phyloP scores from a whole-genome alignment of 2,113 vertebrate species.

The Sialia sialis region DNA sequence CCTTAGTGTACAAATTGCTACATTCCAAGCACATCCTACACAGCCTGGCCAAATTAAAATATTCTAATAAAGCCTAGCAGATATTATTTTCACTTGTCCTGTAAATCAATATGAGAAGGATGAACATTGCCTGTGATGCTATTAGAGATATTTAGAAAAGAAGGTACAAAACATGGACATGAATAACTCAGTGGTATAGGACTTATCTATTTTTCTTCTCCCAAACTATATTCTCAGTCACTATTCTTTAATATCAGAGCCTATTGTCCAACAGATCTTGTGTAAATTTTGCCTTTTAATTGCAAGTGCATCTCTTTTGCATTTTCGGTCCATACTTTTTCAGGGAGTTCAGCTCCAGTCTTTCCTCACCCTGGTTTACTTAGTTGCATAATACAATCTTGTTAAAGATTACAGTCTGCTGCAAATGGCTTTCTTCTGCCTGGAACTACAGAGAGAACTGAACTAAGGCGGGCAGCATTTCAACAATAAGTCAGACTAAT shows the following conservation, averaged over 20 bases:
- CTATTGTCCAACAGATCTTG: background rate
- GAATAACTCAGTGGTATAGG: background rate
- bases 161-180: background rate
- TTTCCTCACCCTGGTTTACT: background rate
- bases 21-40: slow-evolving; percentile 49
- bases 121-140: background rate
- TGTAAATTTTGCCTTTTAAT: background rate
- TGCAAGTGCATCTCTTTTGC: background rate
- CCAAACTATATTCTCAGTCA: background rate
- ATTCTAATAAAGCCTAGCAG: background rate
- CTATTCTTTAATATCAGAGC: background rate
- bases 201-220: background rate
- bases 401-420: slow-evolving; percentile 42
- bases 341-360: background rate
- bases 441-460: slow-evolving; percentile 20
- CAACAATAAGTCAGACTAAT: slow-evolving; percentile 32
- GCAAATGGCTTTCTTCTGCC: slow-evolving; percentile 35
- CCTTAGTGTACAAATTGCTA: background rate
- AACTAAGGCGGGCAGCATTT: slow-evolving; percentile 21
- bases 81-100: background rate
- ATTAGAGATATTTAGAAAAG: background rate
- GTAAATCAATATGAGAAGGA: background rate
- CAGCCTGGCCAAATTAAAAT: slow-evolving; percentile 20
- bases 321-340: background rate
- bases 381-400: slow-evolving; percentile 22